These are phyloP conservation scores for Rhinoderma darwinii DNA, from an alignment of 2,113 vertebrate genomes.

Conservation along the genomic window DNA sequence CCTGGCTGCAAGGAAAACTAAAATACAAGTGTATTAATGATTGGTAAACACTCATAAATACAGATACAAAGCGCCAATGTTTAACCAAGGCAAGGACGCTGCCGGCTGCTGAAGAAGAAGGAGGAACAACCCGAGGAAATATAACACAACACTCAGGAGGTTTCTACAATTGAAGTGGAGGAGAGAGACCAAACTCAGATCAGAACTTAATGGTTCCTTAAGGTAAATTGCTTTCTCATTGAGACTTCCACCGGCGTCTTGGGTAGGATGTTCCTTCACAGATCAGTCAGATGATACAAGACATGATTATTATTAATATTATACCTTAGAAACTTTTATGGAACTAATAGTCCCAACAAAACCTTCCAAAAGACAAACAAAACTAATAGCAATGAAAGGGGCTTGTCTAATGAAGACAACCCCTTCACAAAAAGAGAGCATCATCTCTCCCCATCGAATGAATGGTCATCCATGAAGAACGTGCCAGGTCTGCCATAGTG, in stretches of 20 bases:
- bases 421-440: too few relatives aligned
- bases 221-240: neutral
- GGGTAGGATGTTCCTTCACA: neutral
- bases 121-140: neutral
- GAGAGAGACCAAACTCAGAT: neutral
- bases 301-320: too few relatives aligned
- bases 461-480: too few relatives aligned
- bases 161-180: neutral
- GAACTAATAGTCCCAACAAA: neutral
- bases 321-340: neutral
- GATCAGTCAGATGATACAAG: neutral
- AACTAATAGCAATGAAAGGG: too few relatives aligned
- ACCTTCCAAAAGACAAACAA: too few relatives aligned
- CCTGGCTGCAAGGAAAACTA: neutral
- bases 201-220: neutral
- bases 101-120: neutral
- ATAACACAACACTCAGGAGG: neutral
- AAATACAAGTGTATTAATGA: neutral
- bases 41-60: neutral
- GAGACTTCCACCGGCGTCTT: neutral
- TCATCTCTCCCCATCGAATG: too few relatives aligned
- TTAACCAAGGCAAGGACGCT: conserved; percentile 5
- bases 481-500: too few relatives aligned
- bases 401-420: too few relatives aligned
- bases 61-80: neutral